Base-by-base conservation (phyloP, 2,797 vertebrate species). In the Centroberyx gerrardi region DNA sequence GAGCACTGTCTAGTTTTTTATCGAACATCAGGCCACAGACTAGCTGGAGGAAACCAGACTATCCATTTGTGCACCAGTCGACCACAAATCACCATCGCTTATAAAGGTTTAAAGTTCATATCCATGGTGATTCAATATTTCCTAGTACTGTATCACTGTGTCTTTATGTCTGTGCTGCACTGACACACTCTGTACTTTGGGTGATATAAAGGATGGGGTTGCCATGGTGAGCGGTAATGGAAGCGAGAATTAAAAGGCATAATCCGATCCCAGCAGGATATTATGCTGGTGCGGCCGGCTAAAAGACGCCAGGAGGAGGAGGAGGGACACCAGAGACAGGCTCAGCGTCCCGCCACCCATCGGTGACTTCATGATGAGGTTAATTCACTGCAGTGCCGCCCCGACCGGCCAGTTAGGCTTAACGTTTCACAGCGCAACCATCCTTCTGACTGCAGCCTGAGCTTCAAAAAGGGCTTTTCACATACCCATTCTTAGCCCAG, bases 221-320 rank as follows among this genome's bases (percentile, higher is more conserved):
- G 84, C 83, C 72, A 90, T 87, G 78, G 88, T 6, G 42, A 90
- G 87, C 9, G 14, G 68, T 55, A 70, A 75, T 29, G 65, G 73
- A 67, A 70, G 83, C 61, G 9, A 33, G 75, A 79, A 88, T 84
- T 90, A 90, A 84, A 87, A 88, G 87, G 79, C 72, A 80, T 92
- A 91, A 93, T 91, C 88, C 49, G 62, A 82, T 84, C 74, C 56
- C 83, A 74, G 89, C 81, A 27, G 89, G 88, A 73, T 62, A 36
- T 77, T 60, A 80, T 68, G 68, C 80, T 42, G 66, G 48, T 65
- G 79, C 62, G 82, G 64, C 36, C 1, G 64, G 53, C 56, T 67
- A n/a, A 54, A 61, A 46, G 65, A 86, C 61, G 76, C 49, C 22
- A 22, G 22, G 22, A 22, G 22, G 65, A 63, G 18, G 77, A 48